Conservation (phyloP, 2,888 invertebrate species). For the Campoplex nolae region DNA sequence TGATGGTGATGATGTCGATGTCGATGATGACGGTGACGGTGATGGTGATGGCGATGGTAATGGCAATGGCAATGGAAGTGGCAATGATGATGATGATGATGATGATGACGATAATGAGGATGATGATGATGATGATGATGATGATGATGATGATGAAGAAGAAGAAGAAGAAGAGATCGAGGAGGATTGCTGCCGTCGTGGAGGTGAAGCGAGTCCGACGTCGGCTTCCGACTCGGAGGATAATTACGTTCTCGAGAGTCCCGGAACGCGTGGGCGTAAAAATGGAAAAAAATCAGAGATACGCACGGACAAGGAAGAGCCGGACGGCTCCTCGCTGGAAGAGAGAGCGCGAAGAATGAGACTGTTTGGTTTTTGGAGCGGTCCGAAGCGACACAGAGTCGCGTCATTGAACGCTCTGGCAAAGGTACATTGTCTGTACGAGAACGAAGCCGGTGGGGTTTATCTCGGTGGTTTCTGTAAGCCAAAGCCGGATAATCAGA, state of each 20-base stretch:
- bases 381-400: conserved; percentile 93
- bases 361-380: conserved; percentile 90
- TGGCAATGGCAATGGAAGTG: background rate
- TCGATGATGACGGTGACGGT: too few relatives aligned
- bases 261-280: conserved; percentile 81
- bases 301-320: conserved; percentile 52
- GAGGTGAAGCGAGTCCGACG: conserved; percentile 65
- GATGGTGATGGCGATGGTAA: conserved; percentile 28
- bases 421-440: conserved; percentile 96
- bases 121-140: conserved; percentile 65
- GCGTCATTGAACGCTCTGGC: conserved; percentile 95
- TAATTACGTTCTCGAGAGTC: conserved; percentile 82
- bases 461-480: conserved; percentile 87
- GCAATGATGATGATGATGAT: too few relatives aligned
- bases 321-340: conserved; percentile 77
- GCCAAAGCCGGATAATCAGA: conserved; percentile 86
- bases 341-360: conserved; percentile 86
- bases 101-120: conserved; percentile 74
- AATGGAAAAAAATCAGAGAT: conserved; percentile 81
- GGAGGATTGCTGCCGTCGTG: conserved; percentile 57
- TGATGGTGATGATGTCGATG: background rate
- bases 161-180: conserved; percentile 55
- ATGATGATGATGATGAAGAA: conserved; percentile 73
- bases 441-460: conserved; percentile 93
- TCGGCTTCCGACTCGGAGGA: conserved; percentile 74